Evolutionary conservation across 2,797 vertebrate genomes (phyloP).

Genomic region (Danio kyathit): DNA sequence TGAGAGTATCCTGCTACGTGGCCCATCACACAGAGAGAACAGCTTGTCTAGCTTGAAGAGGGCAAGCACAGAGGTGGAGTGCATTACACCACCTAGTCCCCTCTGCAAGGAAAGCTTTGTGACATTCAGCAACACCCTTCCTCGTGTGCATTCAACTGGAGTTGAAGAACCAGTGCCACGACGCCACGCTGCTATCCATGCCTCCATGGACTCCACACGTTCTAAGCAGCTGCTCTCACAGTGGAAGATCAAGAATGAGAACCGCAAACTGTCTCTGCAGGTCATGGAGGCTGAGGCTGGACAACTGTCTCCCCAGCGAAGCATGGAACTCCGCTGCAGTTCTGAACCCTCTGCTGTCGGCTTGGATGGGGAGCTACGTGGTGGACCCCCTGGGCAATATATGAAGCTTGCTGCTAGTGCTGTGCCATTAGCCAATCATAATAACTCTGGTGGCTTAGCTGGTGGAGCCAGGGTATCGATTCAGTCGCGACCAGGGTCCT

Average conservation of each 20-base stretch:
- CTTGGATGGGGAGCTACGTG: conserved; percentile 84
- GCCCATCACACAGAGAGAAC: conserved; percentile 75
- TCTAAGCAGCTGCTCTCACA: conserved; percentile 97
- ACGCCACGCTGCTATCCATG: conserved; percentile 91
- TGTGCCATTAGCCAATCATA: conserved; percentile 81
- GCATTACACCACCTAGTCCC: conserved; percentile 88
- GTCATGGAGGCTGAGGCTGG: conserved; percentile 86
- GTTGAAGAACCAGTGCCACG: conserved; percentile 89
- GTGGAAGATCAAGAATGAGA: conserved; percentile 96
- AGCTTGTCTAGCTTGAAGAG: conserved; percentile 87
- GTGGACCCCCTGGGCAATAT: conserved; percentile 66
- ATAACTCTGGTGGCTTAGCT: conserved; percentile 82
- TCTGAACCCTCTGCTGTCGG: conserved; percentile 88
- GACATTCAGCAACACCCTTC: conserved; percentile 96
- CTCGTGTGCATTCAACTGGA: conserved; percentile 90
- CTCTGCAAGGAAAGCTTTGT: conserved; percentile 90
- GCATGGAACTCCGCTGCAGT: conserved; percentile 91
- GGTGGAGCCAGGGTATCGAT: conserved; percentile 91
- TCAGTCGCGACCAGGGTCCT: conserved; percentile 94
- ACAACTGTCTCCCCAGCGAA: conserved; percentile 83
- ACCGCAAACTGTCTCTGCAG: conserved; percentile 89
- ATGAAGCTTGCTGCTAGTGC: conserved; percentile 68
- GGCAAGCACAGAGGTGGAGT: conserved; percentile 88
- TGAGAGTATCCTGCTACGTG: conserved; percentile 87
- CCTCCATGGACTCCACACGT: conserved; percentile 95